These are phyloP conservation scores for Lichenostomus cassidix DNA, from an alignment of 2,113 vertebrate species.

Conservation along the genomic window DNA sequence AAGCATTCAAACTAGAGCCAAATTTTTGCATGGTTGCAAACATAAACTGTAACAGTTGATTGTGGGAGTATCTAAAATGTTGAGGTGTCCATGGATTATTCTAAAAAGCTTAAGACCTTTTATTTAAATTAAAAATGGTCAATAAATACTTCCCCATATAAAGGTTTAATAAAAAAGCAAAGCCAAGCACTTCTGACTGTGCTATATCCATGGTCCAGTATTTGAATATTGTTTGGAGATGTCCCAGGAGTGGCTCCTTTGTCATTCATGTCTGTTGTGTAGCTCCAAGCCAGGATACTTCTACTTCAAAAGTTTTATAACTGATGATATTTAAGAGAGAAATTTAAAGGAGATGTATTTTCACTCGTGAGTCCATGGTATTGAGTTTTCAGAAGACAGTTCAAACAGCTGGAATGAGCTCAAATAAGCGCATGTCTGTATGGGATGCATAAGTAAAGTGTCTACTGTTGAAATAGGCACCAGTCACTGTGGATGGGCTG, in stretches of 20 bases:
- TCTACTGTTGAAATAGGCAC: not conserved
- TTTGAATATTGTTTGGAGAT: not conserved
- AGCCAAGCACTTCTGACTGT: not conserved
- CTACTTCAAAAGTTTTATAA: not conserved
- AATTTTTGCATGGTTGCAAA: not conserved
- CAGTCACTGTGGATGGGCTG: not conserved
- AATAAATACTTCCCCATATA: not conserved
- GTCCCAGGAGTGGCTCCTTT: not conserved
- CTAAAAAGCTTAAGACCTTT: not conserved
- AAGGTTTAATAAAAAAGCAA: not conserved
- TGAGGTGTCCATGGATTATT: not conserved
- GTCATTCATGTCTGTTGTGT: not conserved
- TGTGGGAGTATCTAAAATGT: not conserved
- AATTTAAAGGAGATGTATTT: not conserved
- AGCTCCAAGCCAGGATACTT: not conserved
- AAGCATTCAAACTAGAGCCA: not conserved
- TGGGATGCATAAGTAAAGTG: not conserved
- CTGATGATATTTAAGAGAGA: not conserved
- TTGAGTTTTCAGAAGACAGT: not conserved
- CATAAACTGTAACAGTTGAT: not conserved
- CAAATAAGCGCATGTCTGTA: not conserved
- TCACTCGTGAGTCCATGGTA: not conserved
- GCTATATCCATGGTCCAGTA: not conserved
- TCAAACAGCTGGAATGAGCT: not conserved
- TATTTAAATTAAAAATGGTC: not conserved